Evolutionary conservation across 2,113 vertebrate species (phyloP), one percentile per base, ranked within the genome.

Genomic region (Lontra canadensis): DNA sequence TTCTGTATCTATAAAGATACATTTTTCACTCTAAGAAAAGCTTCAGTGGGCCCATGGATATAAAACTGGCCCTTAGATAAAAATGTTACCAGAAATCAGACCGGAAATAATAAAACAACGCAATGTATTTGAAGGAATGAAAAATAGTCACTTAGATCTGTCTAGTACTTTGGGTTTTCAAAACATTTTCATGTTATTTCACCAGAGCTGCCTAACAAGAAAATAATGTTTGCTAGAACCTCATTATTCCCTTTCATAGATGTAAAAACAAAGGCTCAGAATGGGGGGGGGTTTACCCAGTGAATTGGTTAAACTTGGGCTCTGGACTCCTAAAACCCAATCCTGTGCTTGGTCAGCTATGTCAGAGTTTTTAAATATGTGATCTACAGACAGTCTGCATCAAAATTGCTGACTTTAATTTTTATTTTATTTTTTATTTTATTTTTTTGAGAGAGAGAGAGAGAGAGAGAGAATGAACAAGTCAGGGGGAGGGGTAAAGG

Each of bases 31-130:
- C 11, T 47, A 29, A 82, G 69, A 73, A 78, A 65, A 87, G 25
- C 76, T 88, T 94, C 57, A 88, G 1, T 87, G 95, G 87, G 80
- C 25, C 85, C 81, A 85, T 84, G 31, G 74, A 49, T 83, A n/a
- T 97, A 92, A 96, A 97, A 94, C 44, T 83, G 47, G 21, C 9
- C n/a, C 67, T 59, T 80, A 90, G 83, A 92, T 87, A 91, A 95
- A 80, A 90, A 61, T n/a, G 65, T 92, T 88, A 57, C 74, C 80
- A 83, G 55, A 89, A 79, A 71, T 96, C 17, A 95, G 26, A 83
- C 36, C 83, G 20, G 25, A 49, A 57, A 93, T 44, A 91, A 82
- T 94, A 39, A 86, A 98, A 96, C 39, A 95, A 95, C 36, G n/a
- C 25, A 73, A 26, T 81, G 1, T 73, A 26, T 92, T 79, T 79